Evolutionary conservation across 1,140 invertebrate species (phyloP).

Genomic region (Drosophila hydei): DNA sequence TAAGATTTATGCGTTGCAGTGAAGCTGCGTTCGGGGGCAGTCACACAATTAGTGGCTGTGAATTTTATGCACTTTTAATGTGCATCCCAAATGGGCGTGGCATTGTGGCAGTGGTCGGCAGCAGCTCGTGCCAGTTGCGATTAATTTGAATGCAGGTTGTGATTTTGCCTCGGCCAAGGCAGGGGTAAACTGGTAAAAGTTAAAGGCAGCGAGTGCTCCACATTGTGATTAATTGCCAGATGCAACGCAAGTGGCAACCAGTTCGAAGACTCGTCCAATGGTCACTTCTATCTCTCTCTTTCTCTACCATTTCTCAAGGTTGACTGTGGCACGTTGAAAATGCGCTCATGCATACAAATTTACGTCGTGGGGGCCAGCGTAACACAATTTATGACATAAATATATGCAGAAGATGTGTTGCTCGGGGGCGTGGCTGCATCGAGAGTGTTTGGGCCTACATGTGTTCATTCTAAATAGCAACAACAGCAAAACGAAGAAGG

Average conservation of each 20-base stretch:
- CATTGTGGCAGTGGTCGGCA: conserved; percentile 1
- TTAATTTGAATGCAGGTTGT: conserved; percentile 49
- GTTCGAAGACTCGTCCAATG: conserved; percentile 38
- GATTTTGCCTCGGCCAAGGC: too few species aligned
- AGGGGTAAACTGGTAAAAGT: conserved; percentile 11
- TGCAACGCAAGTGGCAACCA: conserved; percentile 59
- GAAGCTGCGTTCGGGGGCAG: conserved; percentile 21
- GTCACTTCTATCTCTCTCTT: conserved; percentile 11
- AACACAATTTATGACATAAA: conserved; percentile 76
- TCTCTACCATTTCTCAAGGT: conserved; percentile 62
- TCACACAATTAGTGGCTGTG: conserved; percentile 53
- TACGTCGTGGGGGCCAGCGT: conserved; percentile 25
- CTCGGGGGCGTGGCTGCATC: conserved; percentile 56
- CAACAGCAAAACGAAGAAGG: too few species aligned
- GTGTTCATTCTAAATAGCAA: conserved; percentile 38
- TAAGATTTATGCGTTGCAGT: conserved; percentile 35
- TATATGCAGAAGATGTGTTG: conserved; percentile 77
- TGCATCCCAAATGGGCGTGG: conserved; percentile 40
- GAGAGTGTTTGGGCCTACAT: conserved; percentile 64
- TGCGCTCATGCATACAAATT: conserved; percentile 73
- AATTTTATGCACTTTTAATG: conserved; percentile 59
- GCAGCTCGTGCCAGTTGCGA: conserved; percentile 47
- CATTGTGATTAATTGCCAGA: conserved; percentile 53
- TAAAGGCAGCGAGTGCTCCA: conserved; percentile 32
- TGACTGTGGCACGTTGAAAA: conserved; percentile 46